Conservation (phyloP, 1,140 invertebrate species). For the Pectinophora gossypiella region DNA sequence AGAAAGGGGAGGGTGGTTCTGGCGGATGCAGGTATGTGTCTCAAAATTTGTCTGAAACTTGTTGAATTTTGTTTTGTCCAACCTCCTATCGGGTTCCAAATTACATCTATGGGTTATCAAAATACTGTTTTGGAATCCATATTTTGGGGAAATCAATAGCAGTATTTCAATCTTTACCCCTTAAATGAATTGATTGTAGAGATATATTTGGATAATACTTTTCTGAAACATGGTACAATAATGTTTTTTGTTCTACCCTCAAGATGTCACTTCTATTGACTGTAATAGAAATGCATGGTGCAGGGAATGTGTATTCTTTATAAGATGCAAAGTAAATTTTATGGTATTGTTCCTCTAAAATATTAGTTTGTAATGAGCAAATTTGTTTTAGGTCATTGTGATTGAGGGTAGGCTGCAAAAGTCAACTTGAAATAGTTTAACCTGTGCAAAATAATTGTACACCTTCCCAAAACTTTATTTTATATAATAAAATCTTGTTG, state of each 20-base stretch:
- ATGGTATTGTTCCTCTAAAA: background rate
- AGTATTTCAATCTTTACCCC: background rate
- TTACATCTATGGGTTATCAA: background rate
- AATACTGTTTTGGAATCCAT: background rate
- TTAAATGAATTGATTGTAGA: no score
- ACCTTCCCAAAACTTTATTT: conserved; percentile 12
- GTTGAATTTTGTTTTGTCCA: background rate
- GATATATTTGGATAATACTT: no score
- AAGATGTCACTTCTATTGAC: no score
- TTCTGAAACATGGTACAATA: background rate
- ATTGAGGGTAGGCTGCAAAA: no score
- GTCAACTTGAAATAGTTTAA: conserved; percentile 3
- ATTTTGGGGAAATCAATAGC: background rate
- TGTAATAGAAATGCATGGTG: no score
- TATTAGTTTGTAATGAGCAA: background rate
- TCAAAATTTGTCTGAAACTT: conserved; percentile 7
- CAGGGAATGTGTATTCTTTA: no score
- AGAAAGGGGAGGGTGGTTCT: conserved; percentile 62
- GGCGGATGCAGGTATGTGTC: conserved; percentile 52
- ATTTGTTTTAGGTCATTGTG: no score
- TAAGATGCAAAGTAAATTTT: background rate
- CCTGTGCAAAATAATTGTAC: background rate
- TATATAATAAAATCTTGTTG: conserved; percentile 1
- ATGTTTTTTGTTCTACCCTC: no score
- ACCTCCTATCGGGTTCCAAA: background rate